Conservation (phyloP, 2,113 vertebrate species). For the Lanius ludovicianus region DNA sequence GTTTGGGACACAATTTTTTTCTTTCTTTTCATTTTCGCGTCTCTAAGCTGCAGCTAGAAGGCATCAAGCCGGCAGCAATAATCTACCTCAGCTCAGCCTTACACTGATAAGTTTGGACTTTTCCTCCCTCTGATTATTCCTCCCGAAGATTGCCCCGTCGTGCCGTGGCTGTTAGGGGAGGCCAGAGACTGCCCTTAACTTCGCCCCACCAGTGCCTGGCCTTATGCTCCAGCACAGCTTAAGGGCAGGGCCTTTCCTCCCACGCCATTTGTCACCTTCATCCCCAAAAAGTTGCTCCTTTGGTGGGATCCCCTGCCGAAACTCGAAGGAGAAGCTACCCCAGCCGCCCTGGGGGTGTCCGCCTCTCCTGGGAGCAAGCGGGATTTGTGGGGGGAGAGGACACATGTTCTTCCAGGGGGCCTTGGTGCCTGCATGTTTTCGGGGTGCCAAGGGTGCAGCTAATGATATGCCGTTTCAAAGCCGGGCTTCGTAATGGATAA, state of each 20-base stretch:
- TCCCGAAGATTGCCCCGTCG: background rate
- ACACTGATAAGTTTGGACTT: background rate
- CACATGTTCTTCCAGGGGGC: too few relatives aligned
- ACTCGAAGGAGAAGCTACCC: background rate
- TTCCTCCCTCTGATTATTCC: background rate
- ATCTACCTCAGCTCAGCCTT: background rate
- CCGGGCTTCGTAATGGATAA: background rate
- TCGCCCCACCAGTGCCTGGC: background rate
- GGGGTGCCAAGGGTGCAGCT: background rate
- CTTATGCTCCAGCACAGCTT: background rate
- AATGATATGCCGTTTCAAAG: background rate
- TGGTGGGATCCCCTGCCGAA: background rate
- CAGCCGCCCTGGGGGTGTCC: too few relatives aligned
- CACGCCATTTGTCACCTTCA: background rate
- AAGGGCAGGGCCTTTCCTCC: background rate
- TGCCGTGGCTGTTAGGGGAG: background rate
- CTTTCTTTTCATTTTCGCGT: background rate
- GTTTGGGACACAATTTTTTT: background rate
- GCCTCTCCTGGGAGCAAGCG: accelerated
- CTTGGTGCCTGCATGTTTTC: background rate
- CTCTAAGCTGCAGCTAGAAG: background rate
- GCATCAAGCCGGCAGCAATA: background rate
- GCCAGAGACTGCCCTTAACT: background rate
- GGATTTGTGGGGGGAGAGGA: background rate
- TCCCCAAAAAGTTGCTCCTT: background rate